Conservation (phyloP, 2,797 vertebrate species). For the Lagorchestes hirsutus region DNA sequence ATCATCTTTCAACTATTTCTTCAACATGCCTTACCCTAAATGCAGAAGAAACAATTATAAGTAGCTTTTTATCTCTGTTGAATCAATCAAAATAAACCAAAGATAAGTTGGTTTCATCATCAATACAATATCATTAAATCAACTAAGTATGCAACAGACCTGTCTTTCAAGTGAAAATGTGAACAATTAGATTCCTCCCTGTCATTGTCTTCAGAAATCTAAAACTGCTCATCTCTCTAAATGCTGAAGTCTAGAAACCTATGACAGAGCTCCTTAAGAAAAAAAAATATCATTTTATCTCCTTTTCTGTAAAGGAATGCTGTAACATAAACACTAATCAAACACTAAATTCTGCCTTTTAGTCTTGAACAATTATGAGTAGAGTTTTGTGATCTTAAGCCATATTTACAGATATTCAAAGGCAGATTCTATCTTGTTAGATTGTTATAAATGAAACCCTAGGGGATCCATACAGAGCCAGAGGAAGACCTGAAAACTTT, state of each 20-base stretch:
- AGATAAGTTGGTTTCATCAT: neutral
- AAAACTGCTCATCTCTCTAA: constrained; percentile 1
- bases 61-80: constrained; percentile 26
- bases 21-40: neutral
- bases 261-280: neutral
- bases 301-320: constrained; percentile 74
- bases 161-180: constrained; percentile 36
- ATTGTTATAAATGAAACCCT: constrained; percentile 87
- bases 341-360: constrained; percentile 84
- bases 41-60: constrained; percentile 18
- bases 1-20: neutral
- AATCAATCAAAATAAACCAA: constrained; percentile 31
- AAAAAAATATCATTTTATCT: constrained; percentile 70
- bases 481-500: constrained; percentile 84
- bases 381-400: constrained; percentile 87
- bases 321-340: constrained; percentile 85
- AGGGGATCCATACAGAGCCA: constrained; percentile 83
- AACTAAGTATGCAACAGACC: constrained; percentile 4
- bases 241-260: constrained; percentile 4
- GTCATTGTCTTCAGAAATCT: constrained; percentile 53
- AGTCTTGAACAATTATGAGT: constrained; percentile 84
- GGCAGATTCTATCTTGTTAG: constrained; percentile 89
- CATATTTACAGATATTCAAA: constrained; percentile 89
- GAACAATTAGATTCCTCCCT: neutral
- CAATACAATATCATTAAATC: neutral